These are phyloP conservation scores for Ancistrus triradiatus DNA, from an alignment of 2,113 vertebrate genomes.

Conservation along the genomic window DNA sequence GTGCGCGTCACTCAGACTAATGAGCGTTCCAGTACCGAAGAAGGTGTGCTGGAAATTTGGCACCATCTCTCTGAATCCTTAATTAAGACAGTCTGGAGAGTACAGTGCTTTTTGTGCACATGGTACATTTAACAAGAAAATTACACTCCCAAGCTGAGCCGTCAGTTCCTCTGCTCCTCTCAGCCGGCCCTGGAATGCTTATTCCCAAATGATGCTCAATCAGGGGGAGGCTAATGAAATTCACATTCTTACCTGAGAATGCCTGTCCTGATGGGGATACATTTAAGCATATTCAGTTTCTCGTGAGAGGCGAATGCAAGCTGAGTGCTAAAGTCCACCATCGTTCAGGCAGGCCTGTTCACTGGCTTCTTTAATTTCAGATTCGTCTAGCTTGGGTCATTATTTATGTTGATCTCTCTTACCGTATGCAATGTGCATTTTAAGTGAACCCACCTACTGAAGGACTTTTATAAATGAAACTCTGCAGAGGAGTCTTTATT, in stretches of 20 bases:
- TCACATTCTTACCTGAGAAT: slow-evolving; percentile 27
- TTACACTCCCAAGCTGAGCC: slow-evolving; percentile 35
- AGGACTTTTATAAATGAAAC: no score
- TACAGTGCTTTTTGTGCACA: slow-evolving; percentile 31
- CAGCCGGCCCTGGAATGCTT: slow-evolving; percentile 30
- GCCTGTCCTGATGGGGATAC: slow-evolving; percentile 18
- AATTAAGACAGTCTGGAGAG: slow-evolving; percentile 43
- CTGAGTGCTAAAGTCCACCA: no score
- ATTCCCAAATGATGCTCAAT: slow-evolving; percentile 43
- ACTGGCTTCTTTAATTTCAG: no score
- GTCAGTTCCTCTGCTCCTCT: slow-evolving; percentile 1
- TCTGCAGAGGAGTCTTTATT: no score
- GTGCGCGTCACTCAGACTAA: slow-evolving; percentile 28
- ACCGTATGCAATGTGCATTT: no score
- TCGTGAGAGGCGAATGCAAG: no score
- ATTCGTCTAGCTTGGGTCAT: no score
- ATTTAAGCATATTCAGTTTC: slow-evolving; percentile 24
- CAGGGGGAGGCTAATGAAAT: slow-evolving; percentile 39
- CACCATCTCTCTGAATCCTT: slow-evolving; percentile 29
- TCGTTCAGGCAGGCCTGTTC: no score
- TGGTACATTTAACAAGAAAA: slow-evolving; percentile 57
- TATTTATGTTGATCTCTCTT: no score
- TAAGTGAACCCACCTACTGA: no score
- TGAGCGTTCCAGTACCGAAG: slow-evolving; percentile 10
- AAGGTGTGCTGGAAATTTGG: slow-evolving; percentile 30